A percentile compares a stretch with the other conserved stretches of the same genome.
Evolutionary conservation across 2,797 vertebrate genomes (phyloP).

Genomic region (Molothrus aeneus): DNA sequence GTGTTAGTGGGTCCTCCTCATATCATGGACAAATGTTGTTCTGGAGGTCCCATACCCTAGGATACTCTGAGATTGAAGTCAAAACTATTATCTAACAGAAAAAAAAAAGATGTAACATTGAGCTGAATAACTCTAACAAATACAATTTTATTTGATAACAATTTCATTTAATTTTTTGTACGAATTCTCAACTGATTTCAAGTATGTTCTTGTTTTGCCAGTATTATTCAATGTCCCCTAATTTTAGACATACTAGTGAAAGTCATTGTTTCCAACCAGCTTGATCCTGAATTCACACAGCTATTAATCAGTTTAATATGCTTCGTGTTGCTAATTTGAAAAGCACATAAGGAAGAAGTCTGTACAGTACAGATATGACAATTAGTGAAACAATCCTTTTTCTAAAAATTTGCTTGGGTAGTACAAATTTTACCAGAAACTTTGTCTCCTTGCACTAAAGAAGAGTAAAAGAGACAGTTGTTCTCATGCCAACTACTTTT

Average conservation of each 20-base stretch:
- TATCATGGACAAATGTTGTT: background rate
- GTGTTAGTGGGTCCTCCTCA: background rate
- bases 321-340: slow-evolving; percentile 67
- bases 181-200: background rate
- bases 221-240: background rate
- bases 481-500: slow-evolving; percentile 71
- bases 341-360: slow-evolving; percentile 70
- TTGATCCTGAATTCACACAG: slow-evolving; percentile 71
- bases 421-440: slow-evolving; percentile 70
- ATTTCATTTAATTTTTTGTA: background rate
- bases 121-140: background rate
- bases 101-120: background rate
- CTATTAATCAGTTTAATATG: slow-evolving; percentile 77
- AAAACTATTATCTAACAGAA: background rate
- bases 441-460: slow-evolving; percentile 63
- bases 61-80: background rate
- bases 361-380: slow-evolving; percentile 75
- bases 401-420: slow-evolving; percentile 53
- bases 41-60: background rate
- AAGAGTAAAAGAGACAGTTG: slow-evolving; percentile 69
- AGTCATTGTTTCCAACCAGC: slow-evolving; percentile 53
- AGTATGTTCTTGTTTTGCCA: background rate
- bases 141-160: background rate
- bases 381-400: slow-evolving; percentile 71
- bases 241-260: slow-evolving; percentile 39